Evolutionary conservation across 2,888 invertebrate species (phyloP).

Genomic region (Tinea semifulvella): DNA sequence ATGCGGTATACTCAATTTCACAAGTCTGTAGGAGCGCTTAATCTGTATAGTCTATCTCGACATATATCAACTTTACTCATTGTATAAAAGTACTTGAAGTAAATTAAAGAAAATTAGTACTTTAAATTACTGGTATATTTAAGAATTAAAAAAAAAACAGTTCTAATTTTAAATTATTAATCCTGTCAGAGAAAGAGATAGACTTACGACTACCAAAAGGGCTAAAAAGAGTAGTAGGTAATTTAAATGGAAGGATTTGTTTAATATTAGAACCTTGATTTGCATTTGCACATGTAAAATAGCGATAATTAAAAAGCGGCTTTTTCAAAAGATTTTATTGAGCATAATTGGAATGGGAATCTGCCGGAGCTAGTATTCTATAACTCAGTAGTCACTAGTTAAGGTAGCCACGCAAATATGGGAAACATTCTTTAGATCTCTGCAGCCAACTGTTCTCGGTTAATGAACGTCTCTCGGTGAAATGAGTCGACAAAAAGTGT

Average conservation of each 20-base stretch:
- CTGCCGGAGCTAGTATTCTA: constrained; percentile 15
- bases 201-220: too few relatives aligned
- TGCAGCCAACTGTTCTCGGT: constrained; percentile 26
- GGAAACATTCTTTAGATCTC: constrained; percentile 29
- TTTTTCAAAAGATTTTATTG: constrained; percentile 19
- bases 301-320: constrained; percentile 11
- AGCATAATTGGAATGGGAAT: constrained; percentile 19
- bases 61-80: constrained; percentile 27
- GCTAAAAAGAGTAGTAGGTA: too few relatives aligned
- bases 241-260: too few relatives aligned
- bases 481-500: constrained; percentile 44
- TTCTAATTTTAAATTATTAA: too few relatives aligned
- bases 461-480: constrained; percentile 33
- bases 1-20: constrained; percentile 38
- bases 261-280: constrained; percentile 2
- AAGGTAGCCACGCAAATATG: constrained; percentile 25
- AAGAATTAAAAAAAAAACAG: too few relatives aligned
- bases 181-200: too few relatives aligned
- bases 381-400: constrained; percentile 16
- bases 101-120: too few relatives aligned
- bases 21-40: constrained; percentile 37
- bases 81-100: background rate
- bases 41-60: constrained; percentile 46
- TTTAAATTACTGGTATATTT: too few relatives aligned
- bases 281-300: background rate